A percentile compares a stretch with the other conserved stretches of the same genome.
Evolutionary conservation across 2,888 invertebrate genomes (phyloP).

Genomic region (Synergus gifuensis): DNA sequence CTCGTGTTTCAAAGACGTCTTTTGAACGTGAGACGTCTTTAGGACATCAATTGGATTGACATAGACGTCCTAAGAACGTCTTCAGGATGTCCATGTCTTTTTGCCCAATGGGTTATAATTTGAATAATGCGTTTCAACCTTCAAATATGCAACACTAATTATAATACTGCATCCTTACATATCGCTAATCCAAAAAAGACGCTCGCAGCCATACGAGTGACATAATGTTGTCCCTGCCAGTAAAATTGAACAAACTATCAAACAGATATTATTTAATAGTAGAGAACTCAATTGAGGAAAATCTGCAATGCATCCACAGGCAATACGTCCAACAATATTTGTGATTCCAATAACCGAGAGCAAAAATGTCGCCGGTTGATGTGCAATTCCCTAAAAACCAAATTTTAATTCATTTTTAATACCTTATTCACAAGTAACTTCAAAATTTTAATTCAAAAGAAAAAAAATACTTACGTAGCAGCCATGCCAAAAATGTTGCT

Average conservation of each 20-base stretch:
- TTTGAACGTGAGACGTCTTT: too few relatives aligned
- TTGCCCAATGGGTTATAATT: too few relatives aligned
- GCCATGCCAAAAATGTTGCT: too few relatives aligned
- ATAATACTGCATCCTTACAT: slow-evolving; percentile 81
- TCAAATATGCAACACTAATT: neutral
- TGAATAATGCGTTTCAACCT: neutral
- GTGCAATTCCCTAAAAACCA: slow-evolving; percentile 83
- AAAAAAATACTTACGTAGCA: too few relatives aligned
- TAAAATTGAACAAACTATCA: slow-evolving; percentile 92
- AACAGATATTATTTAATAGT: slow-evolving; percentile 94
- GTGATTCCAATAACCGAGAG: slow-evolving; percentile 94
- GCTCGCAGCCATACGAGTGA: slow-evolving; percentile 86
- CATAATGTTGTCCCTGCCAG: slow-evolving; percentile 93
- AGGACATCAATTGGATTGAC: too few relatives aligned
- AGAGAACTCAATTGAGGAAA: slow-evolving; percentile 95
- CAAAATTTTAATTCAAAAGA: slow-evolving; percentile 59
- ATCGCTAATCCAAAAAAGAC: slow-evolving; percentile 95
- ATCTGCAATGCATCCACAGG: slow-evolving; percentile 94
- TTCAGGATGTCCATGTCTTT: too few relatives aligned
- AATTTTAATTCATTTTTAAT: too few relatives aligned
- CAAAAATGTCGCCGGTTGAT: slow-evolving; percentile 86
- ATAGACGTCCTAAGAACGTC: too few relatives aligned
- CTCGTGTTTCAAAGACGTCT: too few relatives aligned
- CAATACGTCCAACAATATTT: slow-evolving; percentile 94
- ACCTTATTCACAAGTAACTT: too few relatives aligned